phyloP scores from a whole-genome alignment of 2,113 vertebrate species.

The Ranitomeya imitator region DNA sequence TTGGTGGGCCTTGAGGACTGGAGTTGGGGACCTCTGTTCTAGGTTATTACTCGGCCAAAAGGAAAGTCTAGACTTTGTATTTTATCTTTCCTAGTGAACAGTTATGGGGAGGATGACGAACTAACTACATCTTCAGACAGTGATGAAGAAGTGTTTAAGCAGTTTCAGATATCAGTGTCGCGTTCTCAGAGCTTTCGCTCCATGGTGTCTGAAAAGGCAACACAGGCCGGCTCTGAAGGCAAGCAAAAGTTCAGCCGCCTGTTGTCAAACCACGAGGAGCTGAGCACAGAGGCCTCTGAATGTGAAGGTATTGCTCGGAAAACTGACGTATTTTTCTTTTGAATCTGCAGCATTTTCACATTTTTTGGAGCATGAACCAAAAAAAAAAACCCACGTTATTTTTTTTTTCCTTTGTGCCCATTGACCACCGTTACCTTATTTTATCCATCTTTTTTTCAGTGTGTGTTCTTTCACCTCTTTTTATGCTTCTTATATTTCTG shows the following conservation, averaged over 20 bases:
- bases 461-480: background rate
- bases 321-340: background rate
- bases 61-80: background rate
- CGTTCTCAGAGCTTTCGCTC: slow-evolving; percentile 76
- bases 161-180: slow-evolving; percentile 82
- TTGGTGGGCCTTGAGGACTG: no score
- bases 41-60: slow-evolving; percentile 9
- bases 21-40: no score
- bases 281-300: slow-evolving; percentile 73
- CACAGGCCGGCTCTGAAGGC: slow-evolving; percentile 58
- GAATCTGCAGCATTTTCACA: slow-evolving; percentile 29
- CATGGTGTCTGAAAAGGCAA: slow-evolving; percentile 60
- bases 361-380: background rate
- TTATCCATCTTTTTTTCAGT: background rate
- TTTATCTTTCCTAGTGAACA: slow-evolving; percentile 72
- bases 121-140: slow-evolving; percentile 77
- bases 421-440: background rate
- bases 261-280: slow-evolving; percentile 71
- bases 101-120: slow-evolving; percentile 72
- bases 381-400: background rate
- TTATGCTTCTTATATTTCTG: background rate
- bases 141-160: slow-evolving; percentile 78
- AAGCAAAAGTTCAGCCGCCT: slow-evolving; percentile 70
- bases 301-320: slow-evolving; percentile 71
- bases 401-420: background rate